Conservation (phyloP, 2,797 vertebrate species). For the Enteromius unitaeniatus region DNA sequence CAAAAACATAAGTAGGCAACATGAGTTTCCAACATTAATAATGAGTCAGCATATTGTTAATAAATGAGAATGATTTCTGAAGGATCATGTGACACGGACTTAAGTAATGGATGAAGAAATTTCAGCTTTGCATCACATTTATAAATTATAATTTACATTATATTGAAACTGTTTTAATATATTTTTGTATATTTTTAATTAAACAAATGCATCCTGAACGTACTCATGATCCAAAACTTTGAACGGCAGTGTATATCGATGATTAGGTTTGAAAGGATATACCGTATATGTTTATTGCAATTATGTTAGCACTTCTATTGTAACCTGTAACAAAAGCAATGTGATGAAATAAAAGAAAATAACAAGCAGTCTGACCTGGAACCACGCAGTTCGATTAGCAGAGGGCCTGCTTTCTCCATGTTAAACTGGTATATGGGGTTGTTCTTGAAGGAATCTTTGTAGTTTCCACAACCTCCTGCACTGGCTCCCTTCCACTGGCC, state of each 20-base stretch:
- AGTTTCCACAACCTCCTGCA: constrained; percentile 96
- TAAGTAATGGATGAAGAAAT: neutral
- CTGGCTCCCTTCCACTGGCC: constrained; percentile 94
- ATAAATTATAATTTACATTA: neutral
- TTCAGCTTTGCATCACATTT: neutral
- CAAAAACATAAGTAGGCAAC: too few relatives aligned
- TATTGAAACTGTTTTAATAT: neutral
- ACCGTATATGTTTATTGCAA: neutral
- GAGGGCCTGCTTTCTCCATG: constrained; percentile 87
- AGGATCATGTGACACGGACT: neutral
- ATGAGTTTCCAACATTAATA: too few relatives aligned
- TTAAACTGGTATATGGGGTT: constrained; percentile 95
- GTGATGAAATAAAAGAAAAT: neutral
- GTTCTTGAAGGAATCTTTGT: constrained; percentile 91
- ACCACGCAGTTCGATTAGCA: constrained; percentile 92
- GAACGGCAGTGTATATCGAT: neutral
- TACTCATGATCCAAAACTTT: neutral
- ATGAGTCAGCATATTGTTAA: neutral
- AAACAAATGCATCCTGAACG: neutral
- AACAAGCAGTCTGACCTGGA: constrained; percentile 83
- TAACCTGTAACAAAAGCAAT: neutral
- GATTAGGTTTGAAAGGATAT: neutral
- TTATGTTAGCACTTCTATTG: too few relatives aligned
- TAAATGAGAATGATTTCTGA: neutral
- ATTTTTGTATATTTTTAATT: neutral